Conservation (phyloP, 2,113 vertebrate genomes). For the Brachyhypopomus occidentalis region DNA sequence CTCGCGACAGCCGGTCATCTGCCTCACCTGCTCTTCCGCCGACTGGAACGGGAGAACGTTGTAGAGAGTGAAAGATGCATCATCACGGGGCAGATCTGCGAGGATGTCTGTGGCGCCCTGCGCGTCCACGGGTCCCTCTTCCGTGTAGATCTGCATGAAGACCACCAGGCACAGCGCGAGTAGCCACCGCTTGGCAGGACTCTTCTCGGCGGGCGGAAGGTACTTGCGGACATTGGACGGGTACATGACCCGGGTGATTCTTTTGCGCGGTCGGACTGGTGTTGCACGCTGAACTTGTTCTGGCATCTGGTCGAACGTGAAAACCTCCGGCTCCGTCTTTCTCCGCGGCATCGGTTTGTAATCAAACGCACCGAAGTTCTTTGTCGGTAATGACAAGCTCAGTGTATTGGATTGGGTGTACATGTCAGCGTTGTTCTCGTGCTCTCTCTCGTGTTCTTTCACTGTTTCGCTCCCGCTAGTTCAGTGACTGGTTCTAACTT, state of each 20-base stretch:
- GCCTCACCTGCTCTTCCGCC: slow-evolving; percentile 58
- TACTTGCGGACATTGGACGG: slow-evolving; percentile 77
- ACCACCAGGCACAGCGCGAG: slow-evolving; percentile 74
- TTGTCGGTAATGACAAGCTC: slow-evolving; percentile 54
- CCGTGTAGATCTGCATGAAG: slow-evolving; percentile 78
- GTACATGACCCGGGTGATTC: slow-evolving; percentile 67
- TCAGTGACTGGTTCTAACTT: no score
- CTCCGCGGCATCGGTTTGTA: slow-evolving; percentile 50
- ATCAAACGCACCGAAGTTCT: background rate
- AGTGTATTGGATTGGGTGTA: slow-evolving; percentile 61
- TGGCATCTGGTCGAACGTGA: slow-evolving; percentile 59
- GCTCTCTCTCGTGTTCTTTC: no score
- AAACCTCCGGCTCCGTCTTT: slow-evolving; percentile 61
- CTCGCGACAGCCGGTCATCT: slow-evolving; percentile 30
- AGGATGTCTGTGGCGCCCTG: slow-evolving; percentile 12
- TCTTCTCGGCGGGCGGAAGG: slow-evolving; percentile 74
- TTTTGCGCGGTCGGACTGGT: no score
- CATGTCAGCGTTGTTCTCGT: slow-evolving; percentile 38
- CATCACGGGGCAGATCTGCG: slow-evolving; percentile 12
- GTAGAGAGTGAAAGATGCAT: slow-evolving; percentile 32
- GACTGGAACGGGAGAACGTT: slow-evolving; percentile 64
- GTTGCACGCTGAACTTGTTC: background rate
- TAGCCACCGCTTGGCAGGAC: slow-evolving; percentile 74
- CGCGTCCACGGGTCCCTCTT: slow-evolving; percentile 65
- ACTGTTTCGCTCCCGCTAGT: no score